phyloP scores from a whole-genome alignment of 2,797 vertebrate species.

The Sparidentex hasta region DNA sequence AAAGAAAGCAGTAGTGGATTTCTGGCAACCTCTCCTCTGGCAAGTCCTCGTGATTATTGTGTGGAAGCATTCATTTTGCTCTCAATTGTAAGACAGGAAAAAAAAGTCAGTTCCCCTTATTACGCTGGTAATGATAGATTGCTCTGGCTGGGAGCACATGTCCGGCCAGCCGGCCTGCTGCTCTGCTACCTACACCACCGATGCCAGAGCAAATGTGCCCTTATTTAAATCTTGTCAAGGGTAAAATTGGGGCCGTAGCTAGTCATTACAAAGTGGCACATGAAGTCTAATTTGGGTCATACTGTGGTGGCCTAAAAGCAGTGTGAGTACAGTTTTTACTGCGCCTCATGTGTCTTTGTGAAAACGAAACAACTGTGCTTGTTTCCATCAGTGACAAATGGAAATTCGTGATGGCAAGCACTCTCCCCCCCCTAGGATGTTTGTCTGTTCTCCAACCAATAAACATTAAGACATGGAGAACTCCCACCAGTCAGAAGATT shows the following conservation, averaged over 20 bases:
- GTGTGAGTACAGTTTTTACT: slow-evolving; percentile 52
- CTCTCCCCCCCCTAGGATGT: slow-evolving; percentile 54
- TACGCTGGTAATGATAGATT: slow-evolving; percentile 83
- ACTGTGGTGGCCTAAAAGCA: slow-evolving; percentile 65
- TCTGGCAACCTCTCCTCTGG: slow-evolving; percentile 69
- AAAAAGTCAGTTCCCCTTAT: slow-evolving; percentile 77
- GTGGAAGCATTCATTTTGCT: slow-evolving; percentile 85
- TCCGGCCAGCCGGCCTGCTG: slow-evolving; percentile 63
- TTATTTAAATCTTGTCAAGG: slow-evolving; percentile 80
- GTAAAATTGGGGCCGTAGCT: slow-evolving; percentile 79
- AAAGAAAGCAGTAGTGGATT: slow-evolving; percentile 64
- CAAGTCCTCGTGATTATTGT: slow-evolving; percentile 81
- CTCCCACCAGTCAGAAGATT: slow-evolving; percentile 54
- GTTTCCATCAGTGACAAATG: slow-evolving; percentile 67
- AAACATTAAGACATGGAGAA: slow-evolving; percentile 61
- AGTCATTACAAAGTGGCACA: slow-evolving; percentile 80
- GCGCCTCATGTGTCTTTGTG: slow-evolving; percentile 49
- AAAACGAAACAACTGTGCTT: slow-evolving; percentile 66
- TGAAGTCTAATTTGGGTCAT: slow-evolving; percentile 79
- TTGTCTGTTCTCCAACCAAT: slow-evolving; percentile 67
- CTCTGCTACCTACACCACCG: slow-evolving; percentile 76
- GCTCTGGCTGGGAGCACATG: slow-evolving; percentile 71
- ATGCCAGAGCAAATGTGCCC: slow-evolving; percentile 77
- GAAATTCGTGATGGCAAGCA: slow-evolving; percentile 53
- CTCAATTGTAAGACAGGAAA: slow-evolving; percentile 79